A percentile compares a stretch with the other conserved stretches of the same genome.
Evolutionary conservation across 2,797 vertebrate species (phyloP).

Genomic region (Telmatherina bonti): DNA sequence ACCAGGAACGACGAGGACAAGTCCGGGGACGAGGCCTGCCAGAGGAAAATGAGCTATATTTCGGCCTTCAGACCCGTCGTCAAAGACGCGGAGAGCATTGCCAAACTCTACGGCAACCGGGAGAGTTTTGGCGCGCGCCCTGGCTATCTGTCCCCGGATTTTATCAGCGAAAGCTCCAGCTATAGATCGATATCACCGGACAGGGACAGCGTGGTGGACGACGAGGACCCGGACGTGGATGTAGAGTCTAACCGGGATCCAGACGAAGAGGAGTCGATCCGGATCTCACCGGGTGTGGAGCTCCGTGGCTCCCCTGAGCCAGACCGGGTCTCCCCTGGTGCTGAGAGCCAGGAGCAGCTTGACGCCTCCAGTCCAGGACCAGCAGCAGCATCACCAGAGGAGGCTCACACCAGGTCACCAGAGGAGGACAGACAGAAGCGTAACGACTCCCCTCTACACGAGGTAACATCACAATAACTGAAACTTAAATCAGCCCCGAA

Average conservation of each 20-base stretch:
- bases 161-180: conserved; percentile 94
- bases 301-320: conserved; percentile 66
- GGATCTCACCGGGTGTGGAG: conserved; percentile 74
- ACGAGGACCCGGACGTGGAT: conserved; percentile 89
- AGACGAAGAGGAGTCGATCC: conserved; percentile 87
- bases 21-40: conserved; percentile 82
- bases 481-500: conserved; percentile 58
- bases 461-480: conserved; percentile 76
- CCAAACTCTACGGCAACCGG: conserved; percentile 94
- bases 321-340: conserved; percentile 60
- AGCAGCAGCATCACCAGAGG: conserved; percentile 60
- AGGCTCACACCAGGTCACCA: conserved; percentile 65
- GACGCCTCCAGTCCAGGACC: conserved; percentile 60
- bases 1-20: conserved; percentile 82
- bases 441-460: conserved; percentile 71
- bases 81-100: conserved; percentile 94
- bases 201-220: conserved; percentile 84
- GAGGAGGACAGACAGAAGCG: conserved; percentile 78
- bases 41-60: conserved; percentile 90
- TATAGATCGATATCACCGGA: conserved; percentile 91
- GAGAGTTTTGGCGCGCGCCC: conserved; percentile 85
- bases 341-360: conserved; percentile 65
- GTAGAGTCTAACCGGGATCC: conserved; percentile 91
- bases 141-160: conserved; percentile 92
- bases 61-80: conserved; percentile 96